Evolutionary conservation across 2,113 vertebrate species (phyloP), one percentile per base, ranked within the genome.

Genomic region (Tor tambroides): DNA sequence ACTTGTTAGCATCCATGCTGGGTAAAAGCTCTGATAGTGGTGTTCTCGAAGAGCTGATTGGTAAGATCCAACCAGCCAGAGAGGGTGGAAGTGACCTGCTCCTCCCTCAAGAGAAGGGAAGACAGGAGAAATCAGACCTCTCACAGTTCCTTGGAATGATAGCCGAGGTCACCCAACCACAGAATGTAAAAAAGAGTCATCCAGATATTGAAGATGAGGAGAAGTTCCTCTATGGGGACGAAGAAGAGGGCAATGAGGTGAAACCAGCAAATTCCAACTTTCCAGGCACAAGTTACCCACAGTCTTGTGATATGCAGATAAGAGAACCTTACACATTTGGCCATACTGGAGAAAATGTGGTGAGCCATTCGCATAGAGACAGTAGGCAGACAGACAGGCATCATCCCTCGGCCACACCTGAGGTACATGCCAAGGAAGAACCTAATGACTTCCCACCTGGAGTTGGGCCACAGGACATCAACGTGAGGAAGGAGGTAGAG

Each of bases 151-250:
- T 97, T 10, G 94, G 94, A 43, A 93, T 97, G 91, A 89, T 95
- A 84, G 90, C 91, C 23, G 95, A 95, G 94, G 91, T 56, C 88
- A 93, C 76, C 90, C 95, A 81, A 86, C 91, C 86, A 54, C 94
- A 93, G 71, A 95, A 95, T 85, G 91, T 87, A 76, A 93, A 88
- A 90, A 94, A 93, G 76, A 96, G 92, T 87, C 95, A 96, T 75
- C 92, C 87, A 84, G 97, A 99, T 86, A 97, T 99, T 72, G 97
- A 99, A 7, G 97, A 99, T 59, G 98, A 99, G 92, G 98, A 99
- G 92, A 96, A 95, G 90, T 99, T 99, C 93, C 96, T 99, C 59
- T 99, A 99, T 51, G 98, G 98, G 32, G 97, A 96, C 32, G 91
- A 89, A 63, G 90, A 88, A 8, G 67, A 86, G 0, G 91, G 69